A percentile compares a stretch with the other conserved stretches of the same genome.
Evolutionary conservation across 2,797 vertebrate species (phyloP).

Genomic region (Steatocranus sp.): DNA sequence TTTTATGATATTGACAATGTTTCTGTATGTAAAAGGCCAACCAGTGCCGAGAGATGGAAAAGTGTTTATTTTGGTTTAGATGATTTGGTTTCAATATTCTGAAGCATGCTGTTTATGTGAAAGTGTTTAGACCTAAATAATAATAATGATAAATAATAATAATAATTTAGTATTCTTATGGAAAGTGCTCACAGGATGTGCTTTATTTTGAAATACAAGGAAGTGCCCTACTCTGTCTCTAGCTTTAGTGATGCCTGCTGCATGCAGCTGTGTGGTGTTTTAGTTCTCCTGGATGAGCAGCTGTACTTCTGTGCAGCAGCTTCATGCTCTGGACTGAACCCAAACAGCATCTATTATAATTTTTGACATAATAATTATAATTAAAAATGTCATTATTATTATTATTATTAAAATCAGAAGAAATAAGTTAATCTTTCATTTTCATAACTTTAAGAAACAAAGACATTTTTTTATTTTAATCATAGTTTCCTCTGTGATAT

Average conservation of each 20-base stretch:
- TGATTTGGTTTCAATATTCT: background rate
- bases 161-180: background rate
- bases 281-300: background rate
- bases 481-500: background rate
- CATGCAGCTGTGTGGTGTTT: accelerated
- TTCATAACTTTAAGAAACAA: background rate
- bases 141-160: background rate
- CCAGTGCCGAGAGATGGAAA: background rate
- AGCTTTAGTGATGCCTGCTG: accelerated
- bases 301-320: background rate
- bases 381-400: background rate
- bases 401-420: background rate
- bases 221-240: background rate
- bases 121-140: background rate
- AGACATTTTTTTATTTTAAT: accelerated
- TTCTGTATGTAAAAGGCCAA: accelerated
- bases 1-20: background rate
- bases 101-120: accelerated
- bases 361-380: background rate
- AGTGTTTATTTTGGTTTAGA: background rate
- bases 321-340: background rate
- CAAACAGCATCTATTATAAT: background rate
- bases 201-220: background rate
- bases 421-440: accelerated
- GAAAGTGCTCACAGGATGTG: background rate